Evolutionary conservation across 2,113 vertebrate genomes (phyloP), one percentile per base, ranked within the genome.

Genomic region (Psilopogon haemacephalus): DNA sequence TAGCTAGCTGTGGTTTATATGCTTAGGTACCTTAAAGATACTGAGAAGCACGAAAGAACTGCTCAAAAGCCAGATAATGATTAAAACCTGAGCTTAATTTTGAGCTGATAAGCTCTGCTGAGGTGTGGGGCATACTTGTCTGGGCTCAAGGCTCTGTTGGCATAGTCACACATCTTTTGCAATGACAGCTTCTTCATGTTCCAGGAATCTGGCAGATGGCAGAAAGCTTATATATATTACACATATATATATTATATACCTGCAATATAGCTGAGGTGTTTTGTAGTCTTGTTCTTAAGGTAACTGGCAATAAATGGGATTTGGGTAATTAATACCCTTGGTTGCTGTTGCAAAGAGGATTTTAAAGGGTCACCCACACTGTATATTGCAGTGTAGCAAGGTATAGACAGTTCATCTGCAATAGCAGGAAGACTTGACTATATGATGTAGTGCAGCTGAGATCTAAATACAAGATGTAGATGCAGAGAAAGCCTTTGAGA

Each of bases 191-290:
- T 67, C n/a, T 81, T 86, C 37, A 56, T 23, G 55, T 46, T 8
- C 32, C 48, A 75, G 48, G 17, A 72, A 79, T 56, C 19, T 65
- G 24, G 8, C 11, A 87, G 46, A 35, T 21, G 14, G 17, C 3
- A 6, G 33, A 48, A 14, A 70, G 8, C 6, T 65, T 50, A 21
- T 20, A 2, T 5, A 21, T 7, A 10, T 21, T 13, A 20, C 7
- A 60, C 15, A 35, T 32, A 17, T 26, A 11, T 8, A 15, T 3
- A 37, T 6, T 6, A 11, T 14, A 10, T 26, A 48, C 2, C 11
- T 40, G 32, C 32, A 79, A 17, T 26, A 33, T 3, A 35, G 38
- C 1, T 1, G 11, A 62, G n/a, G 30, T 1, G 1, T 24, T 18
- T 10, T 58, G 4, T 54, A 71, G 19, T 27, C 14, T 48, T 52